Percentiles rank a stretch among this genome's conserved stretches.
These are phyloP conservation scores for Xenopus laevis DNA, from an alignment of 2,113 vertebrate species.

Conservation along the genomic window DNA sequence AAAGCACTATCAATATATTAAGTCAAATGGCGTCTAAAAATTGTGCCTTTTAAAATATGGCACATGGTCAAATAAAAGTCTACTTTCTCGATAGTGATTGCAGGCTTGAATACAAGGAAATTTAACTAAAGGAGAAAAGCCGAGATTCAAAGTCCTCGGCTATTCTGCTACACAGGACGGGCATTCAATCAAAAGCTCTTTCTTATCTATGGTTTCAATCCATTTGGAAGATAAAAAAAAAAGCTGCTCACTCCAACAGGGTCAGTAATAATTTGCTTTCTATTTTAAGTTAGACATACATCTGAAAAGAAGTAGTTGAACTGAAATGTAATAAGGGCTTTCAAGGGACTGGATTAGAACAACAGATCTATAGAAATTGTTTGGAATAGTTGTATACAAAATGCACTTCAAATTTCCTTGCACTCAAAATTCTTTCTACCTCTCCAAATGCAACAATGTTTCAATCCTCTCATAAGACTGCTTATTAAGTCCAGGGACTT, in stretches of 20 bases:
- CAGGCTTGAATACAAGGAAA: neutral
- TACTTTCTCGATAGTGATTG: neutral
- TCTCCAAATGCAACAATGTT: constrained; percentile 5
- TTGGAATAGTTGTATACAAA: constrained; percentile 21
- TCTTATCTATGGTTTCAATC: constrained; percentile 21
- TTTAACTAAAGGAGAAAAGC: neutral
- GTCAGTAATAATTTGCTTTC: constrained; percentile 31
- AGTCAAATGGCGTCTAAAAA: neutral
- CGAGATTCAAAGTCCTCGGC: constrained; percentile 1
- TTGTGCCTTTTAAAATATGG: neutral
- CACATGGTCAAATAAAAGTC: neutral
- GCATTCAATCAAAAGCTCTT: neutral
- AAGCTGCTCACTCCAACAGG: neutral
- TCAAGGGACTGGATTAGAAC: constrained; percentile 14
- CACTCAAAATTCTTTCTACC: constrained; percentile 13
- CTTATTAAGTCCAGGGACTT: constrained; percentile 15
- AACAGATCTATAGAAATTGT: constrained; percentile 12
- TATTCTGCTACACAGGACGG: neutral
- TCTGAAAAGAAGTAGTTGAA: constrained; percentile 22
- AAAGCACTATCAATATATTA: constrained; percentile 8
- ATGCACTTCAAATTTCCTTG: constrained; percentile 9
- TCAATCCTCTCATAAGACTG: constrained; percentile 8
- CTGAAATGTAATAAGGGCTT: constrained; percentile 24
- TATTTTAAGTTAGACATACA: constrained; percentile 39
- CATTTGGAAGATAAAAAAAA: neutral